These are phyloP conservation scores for Brachionus sp. DNA, from an alignment of 1,140 invertebrate genomes.

Conservation along the genomic window DNA sequence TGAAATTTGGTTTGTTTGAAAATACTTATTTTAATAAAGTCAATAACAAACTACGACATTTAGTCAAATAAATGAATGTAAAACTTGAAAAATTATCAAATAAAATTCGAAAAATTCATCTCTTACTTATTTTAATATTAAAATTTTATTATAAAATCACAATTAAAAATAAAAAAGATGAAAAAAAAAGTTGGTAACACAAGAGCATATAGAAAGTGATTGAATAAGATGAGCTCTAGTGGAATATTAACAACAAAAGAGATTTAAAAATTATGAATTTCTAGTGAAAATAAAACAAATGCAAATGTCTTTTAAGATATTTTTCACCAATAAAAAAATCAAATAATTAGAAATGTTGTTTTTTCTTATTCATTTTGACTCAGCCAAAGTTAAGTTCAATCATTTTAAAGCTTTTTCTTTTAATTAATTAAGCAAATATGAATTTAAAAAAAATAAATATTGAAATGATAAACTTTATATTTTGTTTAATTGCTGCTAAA, in stretches of 20 bases:
- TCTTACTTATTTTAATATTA: conserved; percentile 11
- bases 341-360: conserved; percentile 5
- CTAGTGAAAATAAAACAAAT: background rate
- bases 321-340: background rate
- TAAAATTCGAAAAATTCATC: background rate
- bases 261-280: conserved; percentile 24
- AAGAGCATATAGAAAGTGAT: background rate
- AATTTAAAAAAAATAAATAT: background rate
- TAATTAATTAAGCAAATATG: conserved; percentile 35
- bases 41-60: conserved; percentile 1
- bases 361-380: background rate
- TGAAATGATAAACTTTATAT: conserved; percentile 30
- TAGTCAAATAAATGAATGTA: background rate
- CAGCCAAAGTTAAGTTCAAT: background rate
- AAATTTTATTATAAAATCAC: conserved; percentile 22
- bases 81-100: conserved; percentile 13
- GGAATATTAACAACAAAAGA: conserved; percentile 2
- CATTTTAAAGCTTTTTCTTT: background rate
- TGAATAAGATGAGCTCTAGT: conserved; percentile 18
- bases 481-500: conserved; percentile 19
- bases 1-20: background rate
- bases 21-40: background rate
- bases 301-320: conserved; percentile 6
- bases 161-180: background rate
- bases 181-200: background rate